These are phyloP conservation scores for Psittacula echo DNA, from an alignment of 2,797 vertebrate species.

Conservation along the genomic window DNA sequence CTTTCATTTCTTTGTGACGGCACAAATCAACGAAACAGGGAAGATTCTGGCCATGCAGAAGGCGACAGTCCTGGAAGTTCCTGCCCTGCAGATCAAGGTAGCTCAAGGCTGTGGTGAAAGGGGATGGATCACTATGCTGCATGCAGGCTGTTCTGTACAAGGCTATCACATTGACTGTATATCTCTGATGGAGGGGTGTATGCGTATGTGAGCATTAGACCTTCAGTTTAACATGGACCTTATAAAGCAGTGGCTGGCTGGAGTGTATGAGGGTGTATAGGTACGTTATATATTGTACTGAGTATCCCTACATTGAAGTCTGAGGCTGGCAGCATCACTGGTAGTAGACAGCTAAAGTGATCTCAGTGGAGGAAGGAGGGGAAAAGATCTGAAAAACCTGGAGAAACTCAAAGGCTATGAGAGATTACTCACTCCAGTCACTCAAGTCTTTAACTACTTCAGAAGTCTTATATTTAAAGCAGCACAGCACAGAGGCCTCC, in stretches of 20 bases:
- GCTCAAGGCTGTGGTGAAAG: not conserved
- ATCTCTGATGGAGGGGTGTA: not conserved
- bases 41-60: constrained; percentile 88
- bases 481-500: not conserved
- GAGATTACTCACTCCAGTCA: not conserved
- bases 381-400: not conserved
- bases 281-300: not conserved
- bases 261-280: not conserved
- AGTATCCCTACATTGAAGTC: not conserved
- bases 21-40: constrained; percentile 85
- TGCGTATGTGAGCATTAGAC: fast-evolving
- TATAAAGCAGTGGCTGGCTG: not conserved
- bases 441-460: not conserved
- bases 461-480: not conserved
- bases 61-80: constrained; percentile 80
- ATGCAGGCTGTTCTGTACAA: fast-evolving
- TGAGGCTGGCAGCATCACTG: not conserved
- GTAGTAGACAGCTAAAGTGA: not conserved
- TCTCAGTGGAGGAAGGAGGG: not conserved
- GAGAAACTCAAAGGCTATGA: not conserved
- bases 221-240: not conserved
- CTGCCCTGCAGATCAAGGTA: constrained; percentile 87
- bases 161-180: not conserved
- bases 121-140: too few species aligned
- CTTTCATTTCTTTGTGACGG: constrained; percentile 91